Evolutionary conservation across 2,888 invertebrate species (phyloP), one percentile per base, ranked within the genome.

Genomic region (Bombylius major): DNA sequence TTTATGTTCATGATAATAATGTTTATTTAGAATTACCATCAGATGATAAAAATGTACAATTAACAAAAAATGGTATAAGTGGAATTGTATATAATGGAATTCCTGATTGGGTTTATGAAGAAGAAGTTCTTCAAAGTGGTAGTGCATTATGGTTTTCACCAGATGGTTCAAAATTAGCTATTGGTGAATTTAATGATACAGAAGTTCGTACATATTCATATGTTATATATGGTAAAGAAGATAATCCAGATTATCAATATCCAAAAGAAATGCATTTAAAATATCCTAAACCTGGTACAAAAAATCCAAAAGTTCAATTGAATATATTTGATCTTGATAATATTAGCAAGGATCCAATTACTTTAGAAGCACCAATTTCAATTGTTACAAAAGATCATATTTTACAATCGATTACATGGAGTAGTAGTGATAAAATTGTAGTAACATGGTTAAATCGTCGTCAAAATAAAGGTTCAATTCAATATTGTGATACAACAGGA

Each of bases 51-150:
- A 76, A 75, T 47, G 62, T 67, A 12, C 67, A 70, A n/a, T 70
- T 86, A 48, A 87, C 87, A 1, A 70, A 67, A 8, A 80, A 81
- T 56, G 87, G 87, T 2, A 69, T 79, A 2, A 76, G 77, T 1
- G 83, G 81, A 4, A 75, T 82, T 44, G 75, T 91, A 53, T 92
- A 86, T 70, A 87, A 89, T 69, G 93, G 93, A 5, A 79, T 89
- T 31, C 82, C 92, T 9, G 94, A 95, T 71, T 95, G 95, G 95
- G 84, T 94, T 45, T 95, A 95, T 69, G 94, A 94, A 82, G 91
- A 91, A 81, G 90, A 91, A 72, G 83, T 91, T 12, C 75, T 90
- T 53, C 78, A 78, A 53, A 77, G 81, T 8, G 82, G 82, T 51
- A 79, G 81, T 61, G 90, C 90, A 0, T 65, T 89, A 62, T 92